A percentile compares a stretch with the other conserved stretches of the same genome.
These are phyloP conservation scores for Pomatostomus ruficeps DNA, from an alignment of 2,113 vertebrate species.

Conservation along the genomic window DNA sequence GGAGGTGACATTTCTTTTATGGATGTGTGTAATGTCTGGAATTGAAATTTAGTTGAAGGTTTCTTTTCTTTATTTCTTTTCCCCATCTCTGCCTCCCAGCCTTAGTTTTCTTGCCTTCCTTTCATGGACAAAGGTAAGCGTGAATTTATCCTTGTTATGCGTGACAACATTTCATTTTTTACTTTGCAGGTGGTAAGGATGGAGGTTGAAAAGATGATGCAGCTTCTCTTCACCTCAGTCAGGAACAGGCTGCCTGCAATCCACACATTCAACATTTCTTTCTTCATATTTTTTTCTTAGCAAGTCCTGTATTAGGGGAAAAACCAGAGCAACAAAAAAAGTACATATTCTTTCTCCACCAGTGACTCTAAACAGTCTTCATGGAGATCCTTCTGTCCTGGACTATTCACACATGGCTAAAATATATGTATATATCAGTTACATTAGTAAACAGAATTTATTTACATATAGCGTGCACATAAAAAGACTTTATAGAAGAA, in stretches of 20 bases:
- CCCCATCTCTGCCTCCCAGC: not conserved
- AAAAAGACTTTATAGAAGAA: not conserved
- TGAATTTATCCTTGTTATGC: conserved; percentile 7
- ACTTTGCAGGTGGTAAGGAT: not conserved
- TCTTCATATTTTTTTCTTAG: not conserved
- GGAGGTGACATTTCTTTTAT: conserved; percentile 10
- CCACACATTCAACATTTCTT: conserved; percentile 2
- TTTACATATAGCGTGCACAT: not conserved
- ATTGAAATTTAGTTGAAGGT: conserved; percentile 25
- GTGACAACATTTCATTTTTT: conserved; percentile 47
- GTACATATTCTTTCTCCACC: not conserved
- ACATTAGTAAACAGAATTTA: not conserved
- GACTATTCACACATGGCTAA: not conserved
- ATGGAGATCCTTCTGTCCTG: not conserved
- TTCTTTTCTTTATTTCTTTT: not conserved
- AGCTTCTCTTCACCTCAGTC: not conserved
- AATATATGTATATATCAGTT: not conserved
- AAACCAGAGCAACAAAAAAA: not conserved
- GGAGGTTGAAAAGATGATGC: not conserved
- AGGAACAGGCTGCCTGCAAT: conserved; percentile 14
- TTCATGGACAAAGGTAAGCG: conserved; percentile 14
- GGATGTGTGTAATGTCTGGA: not conserved
- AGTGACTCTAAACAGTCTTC: not conserved
- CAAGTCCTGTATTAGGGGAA: not conserved
- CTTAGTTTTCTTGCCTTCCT: conserved; percentile 32